Evolutionary conservation across 2,888 invertebrate species (phyloP).

Genomic region (Diaperis boleti): DNA sequence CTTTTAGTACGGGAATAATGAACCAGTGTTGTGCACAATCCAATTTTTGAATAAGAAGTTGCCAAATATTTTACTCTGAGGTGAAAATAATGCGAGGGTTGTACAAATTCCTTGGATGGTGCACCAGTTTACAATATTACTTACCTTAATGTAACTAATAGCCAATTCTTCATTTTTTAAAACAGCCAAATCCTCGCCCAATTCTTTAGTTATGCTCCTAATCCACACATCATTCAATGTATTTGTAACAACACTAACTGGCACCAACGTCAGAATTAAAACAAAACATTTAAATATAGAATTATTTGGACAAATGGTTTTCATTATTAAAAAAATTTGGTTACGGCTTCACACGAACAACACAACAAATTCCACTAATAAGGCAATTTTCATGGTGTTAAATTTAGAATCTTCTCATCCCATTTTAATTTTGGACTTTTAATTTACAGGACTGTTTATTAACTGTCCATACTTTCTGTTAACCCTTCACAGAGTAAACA

Average conservation of each 20-base stretch:
- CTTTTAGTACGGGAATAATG: too few relatives aligned
- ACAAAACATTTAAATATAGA: constrained; percentile 11
- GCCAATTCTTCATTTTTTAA: constrained; percentile 62
- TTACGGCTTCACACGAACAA: constrained; percentile 9
- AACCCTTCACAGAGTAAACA: constrained; percentile 17
- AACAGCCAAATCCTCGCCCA: constrained; percentile 56
- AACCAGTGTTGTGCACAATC: too few relatives aligned
- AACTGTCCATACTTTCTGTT: constrained; percentile 18
- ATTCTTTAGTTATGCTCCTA: constrained; percentile 52
- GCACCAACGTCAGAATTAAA: constrained; percentile 26
- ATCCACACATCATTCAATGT: constrained; percentile 40
- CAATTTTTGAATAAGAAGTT: too few relatives aligned
- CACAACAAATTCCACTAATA: constrained; percentile 12
- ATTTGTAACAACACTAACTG: constrained; percentile 20
- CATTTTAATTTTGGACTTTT: constrained; percentile 15
- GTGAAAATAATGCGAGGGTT: too few relatives aligned
- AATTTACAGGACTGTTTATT: constrained; percentile 2
- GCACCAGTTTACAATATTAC: too few relatives aligned
- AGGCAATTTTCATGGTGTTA: constrained; percentile 21
- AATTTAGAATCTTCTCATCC: constrained; percentile 13
- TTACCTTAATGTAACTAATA: constrained; percentile 60
- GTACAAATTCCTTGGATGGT: too few relatives aligned
- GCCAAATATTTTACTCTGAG: too few relatives aligned
- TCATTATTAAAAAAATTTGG: constrained; percentile 16
- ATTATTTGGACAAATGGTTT: constrained; percentile 4